Percentiles rank a stretch among this genome's conserved stretches.
Evolutionary conservation across 37 sponge, comb jelly and placozoan genomes (phyloP).

Genomic region (Hormiphora californensis): DNA sequence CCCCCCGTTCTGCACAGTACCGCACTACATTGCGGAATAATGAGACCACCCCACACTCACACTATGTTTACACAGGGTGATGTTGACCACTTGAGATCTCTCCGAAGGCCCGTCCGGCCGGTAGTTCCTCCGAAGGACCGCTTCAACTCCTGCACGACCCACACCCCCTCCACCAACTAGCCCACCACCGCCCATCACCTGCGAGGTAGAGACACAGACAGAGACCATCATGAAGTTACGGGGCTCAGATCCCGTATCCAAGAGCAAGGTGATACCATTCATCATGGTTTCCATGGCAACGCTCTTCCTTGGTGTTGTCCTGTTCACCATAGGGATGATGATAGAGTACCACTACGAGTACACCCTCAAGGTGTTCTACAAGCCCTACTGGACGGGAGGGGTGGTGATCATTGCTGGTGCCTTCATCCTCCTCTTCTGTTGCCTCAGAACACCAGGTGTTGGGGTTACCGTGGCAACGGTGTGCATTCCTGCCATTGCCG

Average conservation of each 20-base stretch:
- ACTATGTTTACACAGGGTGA: too few relatives aligned
- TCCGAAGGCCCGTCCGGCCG: too few relatives aligned
- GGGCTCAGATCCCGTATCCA: background rate
- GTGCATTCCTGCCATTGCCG: conserved; percentile 16
- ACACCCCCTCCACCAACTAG: too few relatives aligned
- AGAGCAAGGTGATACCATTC: background rate
- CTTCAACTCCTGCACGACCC: too few relatives aligned
- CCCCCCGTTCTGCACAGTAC: too few relatives aligned
- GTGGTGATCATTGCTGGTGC: background rate
- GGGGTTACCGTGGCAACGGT: background rate
- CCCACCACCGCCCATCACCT: too few relatives aligned
- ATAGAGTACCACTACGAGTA: conserved; percentile 28
- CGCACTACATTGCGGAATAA: too few relatives aligned
- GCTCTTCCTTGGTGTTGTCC: background rate
- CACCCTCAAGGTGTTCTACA: conserved; percentile 9
- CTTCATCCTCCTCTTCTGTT: background rate
- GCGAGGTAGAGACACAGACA: too few relatives aligned
- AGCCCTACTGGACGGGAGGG: conserved; percentile 26
- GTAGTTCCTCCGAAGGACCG: too few relatives aligned
- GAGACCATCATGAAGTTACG: background rate
- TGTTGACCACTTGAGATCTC: too few relatives aligned
- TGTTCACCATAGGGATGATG: conserved; percentile 11
- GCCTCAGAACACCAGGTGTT: background rate
- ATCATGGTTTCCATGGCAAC: background rate
- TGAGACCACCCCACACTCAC: too few relatives aligned